These are phyloP conservation scores for Ryuthela nishihirai DNA, from an alignment of 2,888 invertebrate genomes.

Conservation along the genomic window DNA sequence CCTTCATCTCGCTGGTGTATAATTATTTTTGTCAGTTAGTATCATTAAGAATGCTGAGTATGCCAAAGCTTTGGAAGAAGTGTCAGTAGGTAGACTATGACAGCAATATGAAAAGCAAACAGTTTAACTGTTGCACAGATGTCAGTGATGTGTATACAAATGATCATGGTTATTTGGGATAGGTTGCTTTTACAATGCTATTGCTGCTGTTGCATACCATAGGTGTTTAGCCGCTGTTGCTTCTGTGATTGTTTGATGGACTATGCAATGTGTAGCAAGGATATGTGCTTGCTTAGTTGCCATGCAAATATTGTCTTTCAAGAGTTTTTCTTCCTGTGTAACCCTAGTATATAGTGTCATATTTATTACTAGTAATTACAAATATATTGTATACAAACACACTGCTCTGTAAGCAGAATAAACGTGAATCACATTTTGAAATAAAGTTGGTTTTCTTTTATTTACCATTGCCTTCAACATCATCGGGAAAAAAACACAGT, in stretches of 20 bases:
- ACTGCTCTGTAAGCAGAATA: constrained; percentile 38
- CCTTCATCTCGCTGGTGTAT: constrained; percentile 21
- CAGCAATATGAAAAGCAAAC: no score
- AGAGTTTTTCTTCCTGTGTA: constrained; percentile 37
- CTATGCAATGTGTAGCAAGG: constrained; percentile 36
- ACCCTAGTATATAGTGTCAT: constrained; percentile 36
- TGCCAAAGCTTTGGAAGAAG: constrained; percentile 7
- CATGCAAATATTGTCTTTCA: constrained; percentile 37
- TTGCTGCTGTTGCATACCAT: constrained; percentile 24
- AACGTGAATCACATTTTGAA: constrained; percentile 39
- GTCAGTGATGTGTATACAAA: no score
- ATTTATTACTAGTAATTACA: constrained; percentile 38
- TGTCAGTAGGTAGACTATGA: no score
- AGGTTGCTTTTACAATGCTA: constrained; percentile 31
- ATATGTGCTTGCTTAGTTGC: constrained; percentile 38
- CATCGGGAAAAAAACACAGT: neutral
- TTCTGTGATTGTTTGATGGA: constrained; percentile 38
- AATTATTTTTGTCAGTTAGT: constrained; percentile 23
- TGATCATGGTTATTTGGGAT: no score
- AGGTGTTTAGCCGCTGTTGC: constrained; percentile 35
- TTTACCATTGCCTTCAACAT: no score
- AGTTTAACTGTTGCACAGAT: no score
- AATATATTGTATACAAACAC: constrained; percentile 39
- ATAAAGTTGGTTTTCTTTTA: no score
- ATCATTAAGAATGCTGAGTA: constrained; percentile 7